A percentile compares a stretch with the other conserved stretches of the same genome.
These are phyloP conservation scores for Epinotia ramella DNA, from an alignment of 2,888 invertebrate genomes.

Conservation along the genomic window DNA sequence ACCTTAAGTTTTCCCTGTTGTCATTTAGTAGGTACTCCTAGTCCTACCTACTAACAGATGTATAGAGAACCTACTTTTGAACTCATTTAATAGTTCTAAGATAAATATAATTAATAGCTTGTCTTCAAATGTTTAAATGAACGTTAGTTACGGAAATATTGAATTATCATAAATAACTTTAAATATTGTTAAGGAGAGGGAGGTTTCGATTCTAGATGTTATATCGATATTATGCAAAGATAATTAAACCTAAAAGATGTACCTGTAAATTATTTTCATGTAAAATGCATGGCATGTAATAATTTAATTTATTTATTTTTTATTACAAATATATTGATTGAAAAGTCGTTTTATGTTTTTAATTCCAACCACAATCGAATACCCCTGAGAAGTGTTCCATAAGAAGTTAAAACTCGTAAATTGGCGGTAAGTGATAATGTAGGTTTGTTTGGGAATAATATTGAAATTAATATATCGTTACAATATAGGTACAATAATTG, in stretches of 20 bases:
- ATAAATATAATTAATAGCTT: constrained; percentile 22
- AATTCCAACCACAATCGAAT: background rate
- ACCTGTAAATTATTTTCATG: constrained; percentile 56
- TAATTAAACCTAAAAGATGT: constrained; percentile 50
- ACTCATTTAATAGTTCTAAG: constrained; percentile 29
- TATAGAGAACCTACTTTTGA: constrained; percentile 21
- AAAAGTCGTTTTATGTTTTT: constrained; percentile 31
- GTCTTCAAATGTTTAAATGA: constrained; percentile 31
- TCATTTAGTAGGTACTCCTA: background rate
- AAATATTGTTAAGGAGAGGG: constrained; percentile 60
- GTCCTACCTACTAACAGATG: constrained; percentile 1
- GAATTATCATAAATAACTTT: constrained; percentile 39
- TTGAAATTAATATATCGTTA: too few relatives aligned
- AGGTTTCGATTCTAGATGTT: constrained; percentile 61
- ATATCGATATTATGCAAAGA: constrained; percentile 51
- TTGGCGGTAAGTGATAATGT: too few relatives aligned
- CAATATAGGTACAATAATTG: too few relatives aligned
- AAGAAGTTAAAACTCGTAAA: background rate
- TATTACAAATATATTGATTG: constrained; percentile 49
- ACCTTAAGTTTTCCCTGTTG: background rate
- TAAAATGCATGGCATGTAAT: constrained; percentile 45
- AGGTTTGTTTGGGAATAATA: too few relatives aligned
- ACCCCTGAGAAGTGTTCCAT: background rate
- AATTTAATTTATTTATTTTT: constrained; percentile 47
- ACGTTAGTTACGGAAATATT: constrained; percentile 36